phyloP scores from a whole-genome alignment of 2,797 vertebrate genomes.

The Simalia tracyae region DNA sequence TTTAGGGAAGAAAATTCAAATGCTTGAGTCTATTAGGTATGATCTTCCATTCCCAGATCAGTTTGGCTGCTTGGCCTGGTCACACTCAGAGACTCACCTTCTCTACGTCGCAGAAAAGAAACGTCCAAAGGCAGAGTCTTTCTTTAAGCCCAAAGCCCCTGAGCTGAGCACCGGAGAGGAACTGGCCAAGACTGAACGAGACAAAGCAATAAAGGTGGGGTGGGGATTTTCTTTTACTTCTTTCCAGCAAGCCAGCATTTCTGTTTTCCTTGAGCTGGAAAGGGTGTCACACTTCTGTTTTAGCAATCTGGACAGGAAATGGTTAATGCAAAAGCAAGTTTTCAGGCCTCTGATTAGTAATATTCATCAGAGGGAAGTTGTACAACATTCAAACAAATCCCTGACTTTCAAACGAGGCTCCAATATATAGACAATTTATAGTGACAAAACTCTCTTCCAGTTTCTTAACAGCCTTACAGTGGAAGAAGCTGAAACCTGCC shows the following conservation, averaged over 20 bases:
- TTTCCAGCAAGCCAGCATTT: not conserved
- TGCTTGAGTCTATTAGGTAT: not conserved
- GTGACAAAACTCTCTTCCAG: not conserved
- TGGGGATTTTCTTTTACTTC: not conserved
- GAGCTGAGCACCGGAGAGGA: constrained; percentile 78
- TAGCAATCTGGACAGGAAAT: not conserved
- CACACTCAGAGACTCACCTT: constrained; percentile 95
- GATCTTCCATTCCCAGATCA: constrained; percentile 76
- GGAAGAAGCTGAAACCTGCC: not conserved
- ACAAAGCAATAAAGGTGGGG: constrained; percentile 71
- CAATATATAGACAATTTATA: not conserved
- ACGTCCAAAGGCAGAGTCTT: constrained; percentile 89
- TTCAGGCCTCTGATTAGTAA: not conserved
- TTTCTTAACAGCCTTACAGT: not conserved
- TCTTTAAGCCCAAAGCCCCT: constrained; percentile 84
- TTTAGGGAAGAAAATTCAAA: no score
- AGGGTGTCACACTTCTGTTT: not conserved
- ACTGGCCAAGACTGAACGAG: constrained; percentile 66
- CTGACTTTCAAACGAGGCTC: not conserved
- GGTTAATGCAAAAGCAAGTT: not conserved
- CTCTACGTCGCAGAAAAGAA: constrained; percentile 96
- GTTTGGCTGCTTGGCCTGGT: constrained; percentile 96
- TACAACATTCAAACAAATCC: not conserved
- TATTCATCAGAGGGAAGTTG: not conserved
- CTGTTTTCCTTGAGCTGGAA: not conserved